These are phyloP conservation scores for Euwallacea similis DNA, from an alignment of 1,140 invertebrate species.

Conservation along the genomic window DNA sequence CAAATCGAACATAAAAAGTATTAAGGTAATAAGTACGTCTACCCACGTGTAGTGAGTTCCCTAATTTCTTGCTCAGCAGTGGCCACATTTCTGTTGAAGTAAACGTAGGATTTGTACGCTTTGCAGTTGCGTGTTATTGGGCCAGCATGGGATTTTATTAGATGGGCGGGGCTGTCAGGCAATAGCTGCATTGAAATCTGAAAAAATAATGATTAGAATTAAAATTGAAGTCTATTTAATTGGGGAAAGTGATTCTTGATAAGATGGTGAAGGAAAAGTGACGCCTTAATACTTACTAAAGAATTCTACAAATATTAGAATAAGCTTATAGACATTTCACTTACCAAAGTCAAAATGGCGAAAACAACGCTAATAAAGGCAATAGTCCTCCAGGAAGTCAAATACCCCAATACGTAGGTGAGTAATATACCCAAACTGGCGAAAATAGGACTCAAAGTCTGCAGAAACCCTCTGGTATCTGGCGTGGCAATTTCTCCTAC, in stretches of 20 bases:
- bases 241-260: background rate
- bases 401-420: constrained; percentile 64
- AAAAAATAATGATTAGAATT: constrained; percentile 40
- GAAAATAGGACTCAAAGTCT: constrained; percentile 64
- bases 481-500: constrained; percentile 64
- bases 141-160: constrained; percentile 55
- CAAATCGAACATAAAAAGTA: background rate
- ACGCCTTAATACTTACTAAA: no score
- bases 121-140: constrained; percentile 54
- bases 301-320: background rate
- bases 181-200: constrained; percentile 63
- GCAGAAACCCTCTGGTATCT: constrained; percentile 59
- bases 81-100: constrained; percentile 60
- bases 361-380: constrained; percentile 64
- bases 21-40: background rate
- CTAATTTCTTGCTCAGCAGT: constrained; percentile 62
- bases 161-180: constrained; percentile 72
- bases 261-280: background rate
- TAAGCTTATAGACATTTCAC: background rate
- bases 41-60: constrained; percentile 50
- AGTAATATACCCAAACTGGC: constrained; percentile 69
- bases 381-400: constrained; percentile 64
- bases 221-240: no score
- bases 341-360: constrained; percentile 58
- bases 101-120: constrained; percentile 60